Evolutionary conservation across 1,140 invertebrate species (phyloP), one percentile per base, ranked within the genome.

Genomic region (Drosophila bifasciata): DNA sequence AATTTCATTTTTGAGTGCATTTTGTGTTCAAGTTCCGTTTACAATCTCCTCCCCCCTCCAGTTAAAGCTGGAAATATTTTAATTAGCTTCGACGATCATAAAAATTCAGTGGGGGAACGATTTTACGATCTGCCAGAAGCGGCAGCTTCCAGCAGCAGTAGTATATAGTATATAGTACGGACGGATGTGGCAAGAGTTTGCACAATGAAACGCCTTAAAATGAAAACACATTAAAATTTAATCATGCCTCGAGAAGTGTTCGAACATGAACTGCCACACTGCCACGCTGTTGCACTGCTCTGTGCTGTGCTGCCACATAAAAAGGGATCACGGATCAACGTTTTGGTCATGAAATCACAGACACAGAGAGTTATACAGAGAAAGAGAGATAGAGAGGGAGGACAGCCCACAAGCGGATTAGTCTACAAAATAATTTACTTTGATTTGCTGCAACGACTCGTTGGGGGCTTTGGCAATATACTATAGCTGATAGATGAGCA

Each of bases 61-160:
- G 9, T n/a, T n/a, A n/a, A n/a, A 39, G 25, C 16, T 19, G 25
- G 28, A 78, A 88, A 88, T 86, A 86, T 86, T 86, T 86, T 86
- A 86, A 86, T 86, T 86, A 86, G 83, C 85, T 64, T 63, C 70
- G 68, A 25, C 69, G 74, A 53, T 58, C 74, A 53, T 88, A 81
- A 88, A 85, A 81, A 19, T 13, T 44, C 46, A 55, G 58, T 61
- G 58, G 69, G 76, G 56, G 74, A 63, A 57, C 60, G 63, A n/a
- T 81, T 85, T 85, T 77, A 85, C 81, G 80, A 85, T 74, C 81
- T 66, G 81, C 51, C 77, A 85, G 80, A 81, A 86, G 80, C 80
- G 69, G 63, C 66, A 28, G 28, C 60, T 45, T 28, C 53, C 64
- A 23, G 25, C 3, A 8, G 45, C n/a, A n/a, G n/a, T n/a, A n/a